Percentiles rank a stretch among this genome's conserved stretches.
Evolutionary conservation across 2,113 vertebrate genomes (phyloP).

Genomic region (Microcebus ravelobensis): DNA sequence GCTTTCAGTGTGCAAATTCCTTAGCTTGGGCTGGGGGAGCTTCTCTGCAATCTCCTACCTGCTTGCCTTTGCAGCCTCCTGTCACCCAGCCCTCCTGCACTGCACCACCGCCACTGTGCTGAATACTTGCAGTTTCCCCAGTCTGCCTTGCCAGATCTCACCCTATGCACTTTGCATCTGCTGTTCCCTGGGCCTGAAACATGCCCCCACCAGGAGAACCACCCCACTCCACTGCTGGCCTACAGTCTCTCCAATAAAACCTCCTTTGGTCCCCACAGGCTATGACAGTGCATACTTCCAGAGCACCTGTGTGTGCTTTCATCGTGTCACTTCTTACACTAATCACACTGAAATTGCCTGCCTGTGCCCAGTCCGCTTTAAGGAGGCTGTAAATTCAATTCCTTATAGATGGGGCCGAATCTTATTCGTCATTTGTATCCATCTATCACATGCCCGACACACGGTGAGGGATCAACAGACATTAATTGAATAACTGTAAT

Average conservation of each 20-base stretch:
- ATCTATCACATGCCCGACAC: background rate
- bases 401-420: background rate
- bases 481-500: background rate
- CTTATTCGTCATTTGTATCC: background rate
- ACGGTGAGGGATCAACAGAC: background rate
- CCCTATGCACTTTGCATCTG: background rate
- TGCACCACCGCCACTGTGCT: too few species aligned
- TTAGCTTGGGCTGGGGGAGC: background rate
- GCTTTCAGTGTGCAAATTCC: background rate
- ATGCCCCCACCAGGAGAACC: background rate
- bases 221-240: background rate
- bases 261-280: background rate
- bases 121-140: background rate
- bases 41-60: background rate
- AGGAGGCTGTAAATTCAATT: background rate
- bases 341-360: background rate
- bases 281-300: rapidly evolving
- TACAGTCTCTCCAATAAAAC: background rate
- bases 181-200: background rate
- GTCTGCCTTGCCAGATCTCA: background rate
- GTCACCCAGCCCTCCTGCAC: background rate
- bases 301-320: background rate
- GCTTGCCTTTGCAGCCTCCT: too few species aligned
- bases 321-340: background rate
- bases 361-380: background rate